Base-by-base conservation (phyloP, 2,888 invertebrate genomes). In the Amiota communis region DNA sequence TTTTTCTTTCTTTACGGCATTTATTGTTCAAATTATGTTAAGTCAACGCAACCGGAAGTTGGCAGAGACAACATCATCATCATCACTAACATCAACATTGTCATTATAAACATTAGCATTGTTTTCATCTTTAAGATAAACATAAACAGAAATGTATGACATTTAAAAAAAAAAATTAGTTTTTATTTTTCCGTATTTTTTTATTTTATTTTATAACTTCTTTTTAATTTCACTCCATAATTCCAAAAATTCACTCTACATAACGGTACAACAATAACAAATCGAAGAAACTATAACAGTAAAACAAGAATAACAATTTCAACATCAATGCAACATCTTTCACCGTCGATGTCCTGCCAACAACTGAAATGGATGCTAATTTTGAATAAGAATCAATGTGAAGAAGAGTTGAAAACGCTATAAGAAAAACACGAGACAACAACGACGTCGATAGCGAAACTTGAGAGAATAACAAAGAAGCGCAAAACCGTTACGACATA, bases 331-430 rank as follows among this genome's bases (percentile, higher is more conserved):
- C 36, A n/a, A n/a, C 47, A 64, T 64, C 46, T 36, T 77, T 70
- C 61, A 68, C 75, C 74, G 76, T 79, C 87, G 80, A 87, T 85
- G 82, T 88, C 88, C 88, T 86, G 87, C 80, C 82, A 82, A 76
- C 87, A 84, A 88, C 88, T 89, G 81, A 88, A 23, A 23, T 23
- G 23, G 23, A 23, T 23, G 23, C 23, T 3, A 23, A 23, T 23
- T 23, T 63, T 57, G 46, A 70, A 47, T 47, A 47, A 70, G 49
- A 68, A 68, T 70, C 77, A 63, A 65, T 53, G 11, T 36, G 8
- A 6, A 36, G 6, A 36, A 2, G 36, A 36, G 23, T 3, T 23
- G 23, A 3, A 23, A 23, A 23, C 23, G 3, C 23, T 23, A 23
- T 2, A 6, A 74, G 51, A 49, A 71, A 51, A 36, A 68, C 23